Base-by-base conservation (phyloP, 2,113 vertebrate species). In the Pterocles burchelli region DNA sequence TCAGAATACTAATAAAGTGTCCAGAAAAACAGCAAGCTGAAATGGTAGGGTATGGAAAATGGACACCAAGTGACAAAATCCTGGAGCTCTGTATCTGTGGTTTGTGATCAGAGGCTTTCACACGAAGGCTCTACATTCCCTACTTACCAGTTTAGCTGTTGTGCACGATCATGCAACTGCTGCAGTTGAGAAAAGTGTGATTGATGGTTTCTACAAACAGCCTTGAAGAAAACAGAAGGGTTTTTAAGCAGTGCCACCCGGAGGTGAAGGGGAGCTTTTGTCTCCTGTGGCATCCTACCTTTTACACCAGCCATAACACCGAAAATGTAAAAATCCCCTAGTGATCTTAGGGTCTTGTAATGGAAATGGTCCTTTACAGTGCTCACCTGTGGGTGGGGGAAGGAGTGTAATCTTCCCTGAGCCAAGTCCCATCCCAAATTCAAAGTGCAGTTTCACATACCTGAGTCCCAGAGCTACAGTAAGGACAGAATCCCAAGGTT, bases 201-300 rank as follows among this genome's bases (percentile, higher is more conserved):
- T 3, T 14, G 54, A 43, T 45, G 45, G 29, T 38, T 73, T n/a
- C 55, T 66, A 38, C 51, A 38, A 57, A 62, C 21, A 89, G 11
- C 11, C 59, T 59, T 26, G 54, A 66, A 65, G 68, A 24, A 41
- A 77, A 71, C 11, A 81, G 61, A 96, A 93, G 36, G 0, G 3
- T 66, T 96, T 95, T 93, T 79, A 79, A 85, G 88, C 77, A 96
- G 74, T 76, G 94, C 90, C 97, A 96, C 66, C 95, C 29, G 0
- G 58, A 97, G 94, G 92, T 72, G 66, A 74, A 68, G 82, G 48
- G 91, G 20, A 90, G 52, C 7, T 76, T 66, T 79, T 90, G 45
- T 55, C 36, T 79, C 52, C 25, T 0, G 2, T n/a, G 61, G 48
- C 20, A 73, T 29, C 41, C n/a, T 80, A 22, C n/a, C 38, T 48